Evolutionary conservation across 2,113 vertebrate genomes (phyloP).

Genomic region (Podarcis muralis): DNA sequence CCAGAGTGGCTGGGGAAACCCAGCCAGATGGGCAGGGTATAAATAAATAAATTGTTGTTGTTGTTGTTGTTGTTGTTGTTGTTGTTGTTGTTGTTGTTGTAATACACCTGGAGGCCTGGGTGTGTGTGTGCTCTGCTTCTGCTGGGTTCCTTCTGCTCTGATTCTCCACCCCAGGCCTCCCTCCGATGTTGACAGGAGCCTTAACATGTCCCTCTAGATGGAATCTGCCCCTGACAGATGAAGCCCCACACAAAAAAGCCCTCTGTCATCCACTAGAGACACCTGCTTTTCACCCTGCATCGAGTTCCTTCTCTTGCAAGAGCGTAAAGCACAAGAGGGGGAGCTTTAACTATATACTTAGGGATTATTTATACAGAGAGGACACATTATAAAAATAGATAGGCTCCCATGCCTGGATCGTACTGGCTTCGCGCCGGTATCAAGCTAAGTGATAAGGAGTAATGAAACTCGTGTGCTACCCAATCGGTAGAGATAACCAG

Average conservation of each 20-base stretch:
- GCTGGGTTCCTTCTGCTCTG: background rate
- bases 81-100: too few species aligned
- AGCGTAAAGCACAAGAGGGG: background rate
- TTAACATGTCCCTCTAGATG: background rate
- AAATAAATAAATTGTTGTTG: too few species aligned
- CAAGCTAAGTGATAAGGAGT: slow-evolving; percentile 31
- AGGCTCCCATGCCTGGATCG: slow-evolving; percentile 30
- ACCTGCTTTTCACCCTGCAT: background rate
- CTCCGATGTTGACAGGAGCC: background rate
- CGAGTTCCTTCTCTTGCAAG: slow-evolving; percentile 11
- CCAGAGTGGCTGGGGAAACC: too few species aligned
- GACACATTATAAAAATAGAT: slow-evolving; percentile 40
- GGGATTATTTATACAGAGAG: slow-evolving; percentile 10
- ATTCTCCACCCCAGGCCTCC: background rate
- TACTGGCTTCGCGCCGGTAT: slow-evolving; percentile 35
- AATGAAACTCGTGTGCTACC: background rate
- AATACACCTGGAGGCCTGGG: background rate
- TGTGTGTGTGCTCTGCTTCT: background rate
- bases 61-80: too few species aligned
- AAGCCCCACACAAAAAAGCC: background rate
- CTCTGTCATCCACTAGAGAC: background rate
- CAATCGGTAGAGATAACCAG: background rate
- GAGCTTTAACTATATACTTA: slow-evolving; percentile 35
- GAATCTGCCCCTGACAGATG: background rate
- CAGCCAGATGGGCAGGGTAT: too few species aligned